These are phyloP conservation scores for Nomada flava DNA, from an alignment of 2,888 invertebrate genomes.

Conservation along the genomic window DNA sequence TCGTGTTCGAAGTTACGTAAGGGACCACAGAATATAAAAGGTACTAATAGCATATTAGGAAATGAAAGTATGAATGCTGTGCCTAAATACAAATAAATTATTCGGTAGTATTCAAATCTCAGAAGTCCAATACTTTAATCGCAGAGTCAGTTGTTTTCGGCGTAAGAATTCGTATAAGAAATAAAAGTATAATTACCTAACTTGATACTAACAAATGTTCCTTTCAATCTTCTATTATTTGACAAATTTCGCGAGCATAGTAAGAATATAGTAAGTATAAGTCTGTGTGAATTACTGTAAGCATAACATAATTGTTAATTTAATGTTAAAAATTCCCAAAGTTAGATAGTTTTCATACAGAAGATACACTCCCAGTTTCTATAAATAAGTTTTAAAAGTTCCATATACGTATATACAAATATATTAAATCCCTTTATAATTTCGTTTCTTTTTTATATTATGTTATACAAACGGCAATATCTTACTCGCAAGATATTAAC, in stretches of 20 bases:
- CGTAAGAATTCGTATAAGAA: constrained; percentile 4
- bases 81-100: constrained; percentile 55
- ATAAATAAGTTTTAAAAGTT: constrained; percentile 13
- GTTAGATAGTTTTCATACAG: constrained; percentile 54
- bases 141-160: not conserved
- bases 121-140: not conserved
- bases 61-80: constrained; percentile 60
- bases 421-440: constrained; percentile 13
- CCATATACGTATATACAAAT: constrained; percentile 14
- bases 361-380: constrained; percentile 23
- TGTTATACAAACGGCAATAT: constrained; percentile 30
- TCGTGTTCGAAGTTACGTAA: constrained; percentile 41
- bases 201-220: constrained; percentile 8
- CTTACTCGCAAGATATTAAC: constrained; percentile 3
- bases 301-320: constrained; percentile 19
- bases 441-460: constrained; percentile 13
- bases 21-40: constrained; percentile 57
- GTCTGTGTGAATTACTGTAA: not conserved
- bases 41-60: constrained; percentile 44
- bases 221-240: constrained; percentile 7
- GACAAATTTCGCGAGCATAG: not conserved
- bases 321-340: constrained; percentile 51
- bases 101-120: constrained; percentile 37
- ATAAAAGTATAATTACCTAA: not conserved
- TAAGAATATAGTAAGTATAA: constrained; percentile 25